Evolutionary conservation across 2,113 vertebrate genomes (phyloP).

Genomic region (Microtus ochrogaster): DNA sequence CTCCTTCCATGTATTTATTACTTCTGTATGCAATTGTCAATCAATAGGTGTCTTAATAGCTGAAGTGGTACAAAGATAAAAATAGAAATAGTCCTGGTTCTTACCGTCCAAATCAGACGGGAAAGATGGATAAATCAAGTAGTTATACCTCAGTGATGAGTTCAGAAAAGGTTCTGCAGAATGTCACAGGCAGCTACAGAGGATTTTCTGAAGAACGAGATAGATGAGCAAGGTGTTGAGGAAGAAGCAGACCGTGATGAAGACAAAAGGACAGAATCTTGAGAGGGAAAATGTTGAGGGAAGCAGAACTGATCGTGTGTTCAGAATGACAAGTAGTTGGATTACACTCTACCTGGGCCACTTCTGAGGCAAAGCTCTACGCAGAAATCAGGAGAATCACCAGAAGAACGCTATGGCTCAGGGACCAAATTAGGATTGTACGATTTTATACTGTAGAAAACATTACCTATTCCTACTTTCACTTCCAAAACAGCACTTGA

Average conservation of each 20-base stretch:
- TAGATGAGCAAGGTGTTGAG: neutral
- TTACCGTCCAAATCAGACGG: neutral
- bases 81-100: slow-evolving; percentile 20
- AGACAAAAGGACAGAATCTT: neutral
- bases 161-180: neutral
- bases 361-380: neutral
- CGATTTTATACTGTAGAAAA: neutral
- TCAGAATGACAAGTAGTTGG: slow-evolving; percentile 3
- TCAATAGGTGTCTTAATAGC: neutral
- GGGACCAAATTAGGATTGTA: neutral
- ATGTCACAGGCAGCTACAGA: neutral
- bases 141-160: neutral
- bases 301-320: neutral
- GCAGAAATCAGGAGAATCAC: neutral
- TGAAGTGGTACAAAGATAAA: neutral
- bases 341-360: neutral
- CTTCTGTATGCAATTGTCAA: neutral
- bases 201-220: neutral
- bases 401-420: neutral
- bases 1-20: neutral
- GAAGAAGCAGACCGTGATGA: neutral
- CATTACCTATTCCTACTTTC: too few relatives aligned
- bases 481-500: slow-evolving; percentile 1
- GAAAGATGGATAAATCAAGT: neutral
- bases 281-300: neutral